Percentiles rank a stretch among this genome's conserved stretches.
phyloP scores from a whole-genome alignment of 2,797 vertebrate species.

The Rhabdomys pumilio region DNA sequence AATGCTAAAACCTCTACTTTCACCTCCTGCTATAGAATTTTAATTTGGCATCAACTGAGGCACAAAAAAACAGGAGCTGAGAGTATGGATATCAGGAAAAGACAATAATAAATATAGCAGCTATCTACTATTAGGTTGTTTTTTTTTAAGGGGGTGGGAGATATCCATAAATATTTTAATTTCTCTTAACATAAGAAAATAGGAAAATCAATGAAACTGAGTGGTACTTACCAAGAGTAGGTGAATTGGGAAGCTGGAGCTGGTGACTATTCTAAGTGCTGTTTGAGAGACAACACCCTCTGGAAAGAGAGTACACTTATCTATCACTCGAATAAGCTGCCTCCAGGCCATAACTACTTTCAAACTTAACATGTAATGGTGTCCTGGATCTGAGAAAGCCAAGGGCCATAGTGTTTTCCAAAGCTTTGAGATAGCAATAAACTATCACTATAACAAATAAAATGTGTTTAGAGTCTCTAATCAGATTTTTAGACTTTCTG shows the following conservation, averaged over 20 bases:
- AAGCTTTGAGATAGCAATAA: conserved; percentile 8
- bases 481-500: neutral
- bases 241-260: neutral
- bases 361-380: neutral
- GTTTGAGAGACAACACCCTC: neutral
- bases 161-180: neutral
- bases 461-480: neutral
- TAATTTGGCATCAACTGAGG: neutral
- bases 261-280: neutral
- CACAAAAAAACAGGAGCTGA: neutral
- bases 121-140: neutral
- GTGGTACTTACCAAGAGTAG: neutral
- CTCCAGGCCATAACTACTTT: neutral
- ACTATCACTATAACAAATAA: conserved; percentile 25
- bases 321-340: neutral
- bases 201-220: neutral
- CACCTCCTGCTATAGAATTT: neutral
- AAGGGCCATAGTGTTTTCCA: neutral
- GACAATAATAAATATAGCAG: neutral
- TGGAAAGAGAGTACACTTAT: neutral
- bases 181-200: neutral
- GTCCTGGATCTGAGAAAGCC: neutral
- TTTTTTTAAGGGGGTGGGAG: neutral
- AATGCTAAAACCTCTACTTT: neutral
- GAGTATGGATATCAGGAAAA: neutral